Base-by-base conservation (phyloP, 2,797 vertebrate genomes). In the Ptychadena robeensis region DNA sequence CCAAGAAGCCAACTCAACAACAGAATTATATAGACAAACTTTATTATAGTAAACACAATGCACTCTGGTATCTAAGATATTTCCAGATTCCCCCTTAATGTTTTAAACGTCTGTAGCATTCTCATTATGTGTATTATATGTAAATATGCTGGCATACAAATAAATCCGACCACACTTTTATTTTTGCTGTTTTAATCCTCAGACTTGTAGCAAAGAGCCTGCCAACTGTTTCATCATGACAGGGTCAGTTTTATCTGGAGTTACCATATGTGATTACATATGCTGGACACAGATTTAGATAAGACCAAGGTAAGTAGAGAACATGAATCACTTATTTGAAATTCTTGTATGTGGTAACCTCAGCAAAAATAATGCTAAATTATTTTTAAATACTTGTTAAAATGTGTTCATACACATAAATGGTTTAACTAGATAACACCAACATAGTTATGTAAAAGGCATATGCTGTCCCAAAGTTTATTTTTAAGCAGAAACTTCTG, bases 221-320 rank as follows among this genome's bases (percentile, higher is more conserved):
- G 64, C 64, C 64, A 68, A 78, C 75, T 67, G 75, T 78, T 70
- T 80, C 35, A 30, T 72, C 28, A 63, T 72, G 27, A 64, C 78
- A 72, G 68, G 78, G 78, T 80, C 78, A 80, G 18, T 61, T 80
- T 34, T 80, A 57, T 31, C 10, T 71, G 27, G 6, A 64, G 18
- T 31, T 71, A 28, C 67, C 78, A 63, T 70, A 71, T 80, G 78
- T 25, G 57, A 80, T 48, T 80, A 32, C 68, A 71, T 71, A 80
- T 63, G 67, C 66, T 80, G 78, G 53, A 71, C 57, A 44, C 67
- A 64, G 53, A 71, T 80, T 80, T 44, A 71, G 35, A 71, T 80
- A 25, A 80, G 38, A 14, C 27, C 28, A 71, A 71, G 53, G 44
- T 71, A 80, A 37, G 53, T 15, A 44, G 30, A 57, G 31, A 68